Base-by-base conservation (phyloP, 2,888 invertebrate genomes). In the Blomia tropicalis region DNA sequence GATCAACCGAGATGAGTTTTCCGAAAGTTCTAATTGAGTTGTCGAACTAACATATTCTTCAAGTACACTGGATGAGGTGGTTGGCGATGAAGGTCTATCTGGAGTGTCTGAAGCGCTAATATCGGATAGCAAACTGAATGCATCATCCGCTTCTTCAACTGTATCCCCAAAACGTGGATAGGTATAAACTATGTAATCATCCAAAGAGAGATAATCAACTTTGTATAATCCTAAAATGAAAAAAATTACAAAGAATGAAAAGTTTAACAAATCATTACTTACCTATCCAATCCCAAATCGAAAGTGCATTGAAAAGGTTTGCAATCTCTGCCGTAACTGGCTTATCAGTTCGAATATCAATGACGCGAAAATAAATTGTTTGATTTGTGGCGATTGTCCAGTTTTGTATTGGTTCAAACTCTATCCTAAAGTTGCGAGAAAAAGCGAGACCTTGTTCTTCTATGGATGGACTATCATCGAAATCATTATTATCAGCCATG, bases 231-330 rank as follows among this genome's bases (percentile, higher is more conserved):
- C 51, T 47, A 27, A 36, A n/a, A n/a, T n/a, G n/a, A n/a, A n/a
- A 36, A 11, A 36, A 36, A 36, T 11, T 36, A 36, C 36, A 36
- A 36, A 36, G n/a, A n/a, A n/a, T n/a, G n/a, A 36, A 11, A 36
- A 36, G 17, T 36, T 36, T 17, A 36, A 36, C 17, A 11, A 17
- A 36, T 36, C 17, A 36, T 17, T 36, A 36, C 51, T 47, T 47
- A 47, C 56, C 56, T 3, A 56, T 27, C 56, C 56, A 56, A 36
- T 56, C 56, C 56, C 56, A 56, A 2, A 2, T 47, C 7, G 51
- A 47, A 14, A 47, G 51, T n/a, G n/a, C 51, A 11, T 47, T 7
- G n/a, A 47, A 47, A 7, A 47, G 22, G 7, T n/a, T n/a, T 14
- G 51, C 7, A 47, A 47, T 11, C 7, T 47, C 51, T 27, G 51